Conservation (phyloP, 2,797 vertebrate genomes). For the Percopsis omiscomaycus region DNA sequence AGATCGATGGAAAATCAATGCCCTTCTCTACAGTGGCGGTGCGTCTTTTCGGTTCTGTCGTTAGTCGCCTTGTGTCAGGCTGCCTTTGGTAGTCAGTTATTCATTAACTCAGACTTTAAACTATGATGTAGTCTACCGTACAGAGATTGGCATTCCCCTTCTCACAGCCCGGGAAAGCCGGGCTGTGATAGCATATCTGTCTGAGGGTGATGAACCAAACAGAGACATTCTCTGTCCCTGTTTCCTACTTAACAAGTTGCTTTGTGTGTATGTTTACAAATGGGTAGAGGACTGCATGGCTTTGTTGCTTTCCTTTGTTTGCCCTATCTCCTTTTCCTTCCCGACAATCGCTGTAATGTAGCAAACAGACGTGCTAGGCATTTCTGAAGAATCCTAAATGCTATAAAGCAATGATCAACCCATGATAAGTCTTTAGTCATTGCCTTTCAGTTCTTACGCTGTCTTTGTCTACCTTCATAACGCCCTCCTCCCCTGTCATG, state of each 20-base stretch:
- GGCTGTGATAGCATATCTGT: background rate
- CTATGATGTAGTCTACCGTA: background rate
- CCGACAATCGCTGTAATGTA: constrained; percentile 31
- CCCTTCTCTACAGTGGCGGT: background rate
- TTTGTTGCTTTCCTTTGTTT: constrained; percentile 10
- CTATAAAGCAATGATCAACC: too few species aligned
- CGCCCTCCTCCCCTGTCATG: background rate
- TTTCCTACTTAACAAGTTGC: constrained; percentile 23
- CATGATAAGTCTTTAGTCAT: too few species aligned
- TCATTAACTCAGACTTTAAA: constrained; percentile 60
- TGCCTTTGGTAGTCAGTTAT: constrained; percentile 32
- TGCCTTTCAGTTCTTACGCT: too few species aligned
- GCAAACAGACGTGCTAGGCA: background rate
- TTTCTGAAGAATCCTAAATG: constrained; percentile 15
- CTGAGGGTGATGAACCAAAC: background rate
- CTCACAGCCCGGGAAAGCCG: constrained; percentile 10
- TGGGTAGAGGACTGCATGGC: constrained; percentile 29
- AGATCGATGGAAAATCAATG: constrained; percentile 54
- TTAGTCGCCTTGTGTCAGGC: constrained; percentile 23
- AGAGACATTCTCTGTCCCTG: background rate
- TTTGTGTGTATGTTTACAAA: constrained; percentile 12
- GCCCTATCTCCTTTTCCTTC: constrained; percentile 33
- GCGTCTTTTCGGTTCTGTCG: constrained; percentile 28
- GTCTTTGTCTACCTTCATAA: background rate
- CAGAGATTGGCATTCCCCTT: constrained; percentile 17